phyloP scores from a whole-genome alignment of 1,140 invertebrate genomes.

The Caenorhabditis brenneri region DNA sequence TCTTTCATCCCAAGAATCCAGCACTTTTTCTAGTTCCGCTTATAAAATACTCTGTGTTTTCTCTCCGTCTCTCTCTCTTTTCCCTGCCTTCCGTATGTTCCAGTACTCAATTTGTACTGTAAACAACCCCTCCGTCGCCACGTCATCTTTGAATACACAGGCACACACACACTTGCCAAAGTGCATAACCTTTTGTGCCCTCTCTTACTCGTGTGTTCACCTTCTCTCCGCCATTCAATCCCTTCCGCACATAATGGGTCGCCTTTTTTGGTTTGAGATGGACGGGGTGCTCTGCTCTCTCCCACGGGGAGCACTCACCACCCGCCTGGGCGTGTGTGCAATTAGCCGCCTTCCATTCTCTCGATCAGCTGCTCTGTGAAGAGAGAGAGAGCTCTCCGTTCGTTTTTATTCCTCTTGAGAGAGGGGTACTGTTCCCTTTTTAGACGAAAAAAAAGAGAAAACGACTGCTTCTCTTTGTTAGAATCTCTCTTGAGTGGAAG shows the following conservation, averaged over 20 bases:
- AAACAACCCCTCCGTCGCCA: not conserved
- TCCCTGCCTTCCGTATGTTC: not conserved
- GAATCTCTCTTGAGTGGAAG: not conserved
- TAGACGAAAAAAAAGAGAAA: too few species aligned
- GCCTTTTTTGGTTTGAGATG: not conserved
- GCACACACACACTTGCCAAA: not conserved
- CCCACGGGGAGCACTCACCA: not conserved
- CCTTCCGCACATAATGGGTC: conserved; percentile 20
- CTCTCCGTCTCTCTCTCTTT: not conserved
- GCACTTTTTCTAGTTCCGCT: not conserved
- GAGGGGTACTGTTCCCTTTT: too few species aligned
- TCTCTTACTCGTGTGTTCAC: not conserved
- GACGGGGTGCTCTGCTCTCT: too few species aligned
- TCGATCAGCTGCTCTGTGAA: conserved; percentile 39
- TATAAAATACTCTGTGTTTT: not conserved
- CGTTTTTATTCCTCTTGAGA: too few species aligned
- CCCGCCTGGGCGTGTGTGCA: not conserved
- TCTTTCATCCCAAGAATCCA: too few species aligned
- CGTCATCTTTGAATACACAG: not conserved
- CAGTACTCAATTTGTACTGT: not conserved
- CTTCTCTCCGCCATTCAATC: not conserved
- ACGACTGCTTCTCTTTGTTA: too few species aligned
- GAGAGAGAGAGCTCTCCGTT: not conserved
- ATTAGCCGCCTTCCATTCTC: conserved; percentile 11
- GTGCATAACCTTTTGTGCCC: conserved; percentile 12